These are phyloP conservation scores for Cepaea nemoralis DNA, from an alignment of 1,140 invertebrate genomes.

Conservation along the genomic window DNA sequence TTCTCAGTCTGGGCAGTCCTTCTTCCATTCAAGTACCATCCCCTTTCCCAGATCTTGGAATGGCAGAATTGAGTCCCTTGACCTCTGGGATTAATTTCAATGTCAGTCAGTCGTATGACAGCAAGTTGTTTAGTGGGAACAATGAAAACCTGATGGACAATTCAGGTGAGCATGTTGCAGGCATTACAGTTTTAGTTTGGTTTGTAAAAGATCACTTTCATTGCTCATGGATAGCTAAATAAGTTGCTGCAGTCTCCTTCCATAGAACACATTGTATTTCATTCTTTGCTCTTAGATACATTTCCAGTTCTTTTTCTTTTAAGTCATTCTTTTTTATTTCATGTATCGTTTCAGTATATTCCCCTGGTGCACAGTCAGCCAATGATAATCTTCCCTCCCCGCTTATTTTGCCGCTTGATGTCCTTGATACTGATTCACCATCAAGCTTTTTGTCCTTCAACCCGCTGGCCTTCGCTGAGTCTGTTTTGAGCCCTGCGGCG, in stretches of 20 bases:
- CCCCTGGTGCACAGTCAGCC: slow-evolving; percentile 5
- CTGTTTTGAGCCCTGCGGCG: background rate
- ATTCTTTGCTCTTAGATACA: too few relatives aligned
- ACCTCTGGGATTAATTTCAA: slow-evolving; percentile 15
- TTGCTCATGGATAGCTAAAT: too few relatives aligned
- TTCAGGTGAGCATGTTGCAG: slow-evolving; percentile 13
- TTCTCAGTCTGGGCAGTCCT: slow-evolving; percentile 11
- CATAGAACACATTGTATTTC: too few relatives aligned
- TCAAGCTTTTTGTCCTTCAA: slow-evolving; percentile 32
- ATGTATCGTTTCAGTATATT: slow-evolving; percentile 17
- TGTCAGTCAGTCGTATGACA: slow-evolving; percentile 1
- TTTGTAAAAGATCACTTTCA: too few relatives aligned
- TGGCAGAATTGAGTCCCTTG: slow-evolving; percentile 23
- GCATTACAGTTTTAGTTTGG: too few relatives aligned
- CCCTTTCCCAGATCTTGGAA: slow-evolving; percentile 26
- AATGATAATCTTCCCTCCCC: slow-evolving; percentile 25
- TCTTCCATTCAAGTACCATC: slow-evolving; percentile 20
- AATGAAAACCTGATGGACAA: background rate
- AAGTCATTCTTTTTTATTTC: background rate
- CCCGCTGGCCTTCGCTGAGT: slow-evolving; percentile 30
- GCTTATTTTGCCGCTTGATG: slow-evolving; percentile 7
- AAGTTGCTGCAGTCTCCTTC: too few relatives aligned
- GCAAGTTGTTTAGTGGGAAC: background rate
- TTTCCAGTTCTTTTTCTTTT: too few relatives aligned
- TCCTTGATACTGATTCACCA: slow-evolving; percentile 17